Evolutionary conservation across 2,113 vertebrate species (phyloP).

Genomic region (Passer montanus): DNA sequence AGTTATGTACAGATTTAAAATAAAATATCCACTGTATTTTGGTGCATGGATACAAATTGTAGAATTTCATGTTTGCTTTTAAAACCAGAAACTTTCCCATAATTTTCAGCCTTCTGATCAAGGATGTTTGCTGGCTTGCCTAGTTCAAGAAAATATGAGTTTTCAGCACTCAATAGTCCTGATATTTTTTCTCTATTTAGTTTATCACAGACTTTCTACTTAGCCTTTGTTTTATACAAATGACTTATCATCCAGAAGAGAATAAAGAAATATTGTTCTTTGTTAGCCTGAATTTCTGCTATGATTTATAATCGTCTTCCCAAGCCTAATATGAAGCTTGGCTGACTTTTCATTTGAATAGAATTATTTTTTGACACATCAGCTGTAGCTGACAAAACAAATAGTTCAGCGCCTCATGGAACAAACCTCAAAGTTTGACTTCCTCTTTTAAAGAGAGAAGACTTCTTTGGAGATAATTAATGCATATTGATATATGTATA

Average conservation of each 20-base stretch:
- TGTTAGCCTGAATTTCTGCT: neutral
- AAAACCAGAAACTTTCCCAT: neutral
- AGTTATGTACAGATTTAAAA: neutral
- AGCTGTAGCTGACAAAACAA: neutral
- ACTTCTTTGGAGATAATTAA: neutral
- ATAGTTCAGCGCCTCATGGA: neutral
- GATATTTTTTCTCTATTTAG: neutral
- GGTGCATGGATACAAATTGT: neutral
- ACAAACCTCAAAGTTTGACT: neutral
- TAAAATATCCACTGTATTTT: neutral
- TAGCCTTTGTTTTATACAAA: neutral
- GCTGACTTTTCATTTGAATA: neutral
- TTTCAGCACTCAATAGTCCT: neutral
- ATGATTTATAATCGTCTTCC: neutral
- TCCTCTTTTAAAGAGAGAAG: neutral
- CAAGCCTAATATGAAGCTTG: neutral
- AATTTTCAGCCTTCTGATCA: neutral
- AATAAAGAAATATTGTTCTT: neutral
- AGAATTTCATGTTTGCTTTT: neutral
- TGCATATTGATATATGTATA: neutral
- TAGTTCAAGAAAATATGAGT: neutral
- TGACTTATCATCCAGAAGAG: neutral
- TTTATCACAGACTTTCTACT: neutral
- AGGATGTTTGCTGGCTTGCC: neutral
- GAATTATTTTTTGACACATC: neutral